Percentiles rank a stretch among this genome's conserved stretches.
Conservation (phyloP, 2,797 vertebrate genomes). For the Hyperoplus immaculatus region DNA sequence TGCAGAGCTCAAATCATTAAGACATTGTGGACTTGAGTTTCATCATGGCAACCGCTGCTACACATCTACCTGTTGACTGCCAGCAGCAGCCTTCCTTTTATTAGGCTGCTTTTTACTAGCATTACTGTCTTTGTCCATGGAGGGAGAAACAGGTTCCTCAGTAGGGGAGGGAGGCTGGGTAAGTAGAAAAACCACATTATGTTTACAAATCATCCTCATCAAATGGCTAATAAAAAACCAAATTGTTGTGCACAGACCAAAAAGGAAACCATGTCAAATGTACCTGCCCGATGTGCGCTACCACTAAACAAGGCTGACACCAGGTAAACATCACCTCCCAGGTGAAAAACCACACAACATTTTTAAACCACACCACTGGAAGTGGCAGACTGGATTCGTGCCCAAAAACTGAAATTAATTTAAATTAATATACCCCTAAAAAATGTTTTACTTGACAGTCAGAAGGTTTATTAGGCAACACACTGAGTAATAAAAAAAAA, state of each 20-base stretch:
- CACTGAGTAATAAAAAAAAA: neutral
- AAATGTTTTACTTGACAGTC: too few relatives aligned
- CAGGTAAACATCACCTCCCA: neutral
- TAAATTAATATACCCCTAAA: too few relatives aligned
- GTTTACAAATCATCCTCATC: conserved; percentile 39
- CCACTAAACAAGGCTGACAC: neutral
- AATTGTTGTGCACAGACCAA: neutral
- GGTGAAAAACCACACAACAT: too few relatives aligned
- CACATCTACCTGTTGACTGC: conserved; percentile 80
- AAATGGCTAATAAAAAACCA: conserved; percentile 15
- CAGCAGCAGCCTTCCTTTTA: conserved; percentile 80
- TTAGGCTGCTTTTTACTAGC: conserved; percentile 78
- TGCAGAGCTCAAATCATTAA: conserved; percentile 3
- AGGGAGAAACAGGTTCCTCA: conserved; percentile 69
- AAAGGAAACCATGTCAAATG: neutral
- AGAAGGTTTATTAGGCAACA: neutral
- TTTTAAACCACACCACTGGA: neutral
- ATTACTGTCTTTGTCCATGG: conserved; percentile 80
- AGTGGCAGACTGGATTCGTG: neutral
- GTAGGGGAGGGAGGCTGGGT: conserved; percentile 74
- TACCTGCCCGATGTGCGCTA: neutral
- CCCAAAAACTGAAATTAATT: neutral
- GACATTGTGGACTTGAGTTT: conserved; percentile 18
- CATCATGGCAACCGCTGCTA: conserved; percentile 32
- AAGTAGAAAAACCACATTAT: conserved; percentile 71